phyloP scores from a whole-genome alignment of 2,888 invertebrate species.

The Apeira syringaria region DNA sequence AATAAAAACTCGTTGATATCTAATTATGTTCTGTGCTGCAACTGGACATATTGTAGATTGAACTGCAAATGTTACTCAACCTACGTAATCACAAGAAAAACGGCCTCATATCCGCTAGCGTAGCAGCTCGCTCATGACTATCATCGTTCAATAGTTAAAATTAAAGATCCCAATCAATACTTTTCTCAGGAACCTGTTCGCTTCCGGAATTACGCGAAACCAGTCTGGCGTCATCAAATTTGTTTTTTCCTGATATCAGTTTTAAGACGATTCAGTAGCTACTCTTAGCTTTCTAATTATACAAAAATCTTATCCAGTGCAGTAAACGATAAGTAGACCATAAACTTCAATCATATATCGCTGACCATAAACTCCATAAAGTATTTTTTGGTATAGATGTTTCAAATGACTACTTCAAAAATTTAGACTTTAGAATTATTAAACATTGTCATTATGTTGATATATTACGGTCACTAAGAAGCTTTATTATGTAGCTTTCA shows the following conservation, averaged over 20 bases:
- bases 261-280: slow-evolving; percentile 23
- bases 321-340: slow-evolving; percentile 6
- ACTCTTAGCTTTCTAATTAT: slow-evolving; percentile 17
- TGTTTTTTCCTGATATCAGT: slow-evolving; percentile 51
- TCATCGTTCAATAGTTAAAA: slow-evolving; percentile 69
- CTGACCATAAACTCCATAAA: too few species aligned
- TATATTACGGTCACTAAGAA: too few species aligned
- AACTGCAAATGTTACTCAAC: slow-evolving; percentile 72
- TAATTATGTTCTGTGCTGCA: slow-evolving; percentile 69
- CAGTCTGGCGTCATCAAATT: slow-evolving; percentile 53
- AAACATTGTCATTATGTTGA: too few species aligned
- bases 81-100: slow-evolving; percentile 56
- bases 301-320: slow-evolving; percentile 5
- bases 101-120: slow-evolving; percentile 41
- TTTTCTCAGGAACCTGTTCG: slow-evolving; percentile 72
- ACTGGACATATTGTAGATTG: slow-evolving; percentile 58
- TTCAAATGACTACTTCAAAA: too few species aligned
- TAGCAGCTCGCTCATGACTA: slow-evolving; percentile 37
- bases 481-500: too few species aligned
- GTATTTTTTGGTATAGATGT: too few species aligned
- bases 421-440: too few species aligned
- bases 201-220: slow-evolving; percentile 79
- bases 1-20: too few species aligned
- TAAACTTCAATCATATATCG: too few species aligned
- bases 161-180: slow-evolving; percentile 72